Evolutionary conservation across 2,888 invertebrate genomes (phyloP), one percentile per base, ranked within the genome.

Genomic region (Dendrolimus pini): DNA sequence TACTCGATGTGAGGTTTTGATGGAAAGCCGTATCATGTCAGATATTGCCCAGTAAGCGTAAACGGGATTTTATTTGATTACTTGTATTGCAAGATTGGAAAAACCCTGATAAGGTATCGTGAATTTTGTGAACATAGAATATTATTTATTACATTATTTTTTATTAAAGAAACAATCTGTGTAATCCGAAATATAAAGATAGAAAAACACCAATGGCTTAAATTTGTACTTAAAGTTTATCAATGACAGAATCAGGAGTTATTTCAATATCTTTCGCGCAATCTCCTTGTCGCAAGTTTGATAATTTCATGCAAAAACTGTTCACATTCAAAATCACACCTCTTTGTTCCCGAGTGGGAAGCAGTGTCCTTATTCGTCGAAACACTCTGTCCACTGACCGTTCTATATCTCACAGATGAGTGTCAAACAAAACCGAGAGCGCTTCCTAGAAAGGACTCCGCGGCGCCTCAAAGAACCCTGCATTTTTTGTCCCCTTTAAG

Each of bases 371-470:
- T 70, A 76, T 83, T 83, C 82, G 77, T 70, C 80, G 80, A 83
- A 83, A 72, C 74, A 71, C 66, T 74, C 69, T 75, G 81, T 80
- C 78, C 83, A 80, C 78, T 78, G 75, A 76, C 71, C 84, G 81
- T 76, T 80, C 83, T 82, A 82, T 82, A 87, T 88, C 85, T 88
- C 82, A 83, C 86, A 82, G 81, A 77, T 79, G 82, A 82, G 82
- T 89, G 89, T 89, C 90, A 90, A 88, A 89, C 85, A 83, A 84
- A 88, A 82, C 82, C 77, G 74, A 78, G 73, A 70, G 71, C 78
- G 77, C 77, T 90, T 90, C 90, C 84, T 82, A 83, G 90, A 90
- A 90, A 79, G 89, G 83, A 74, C 82, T 75, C 77, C 73, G 89
- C 89, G 89, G 89, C 88, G 86, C 89, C 88, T 88, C 88, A 80